Evolutionary conservation across 2,888 invertebrate genomes (phyloP).

Genomic region (Conistra vaccinii): DNA sequence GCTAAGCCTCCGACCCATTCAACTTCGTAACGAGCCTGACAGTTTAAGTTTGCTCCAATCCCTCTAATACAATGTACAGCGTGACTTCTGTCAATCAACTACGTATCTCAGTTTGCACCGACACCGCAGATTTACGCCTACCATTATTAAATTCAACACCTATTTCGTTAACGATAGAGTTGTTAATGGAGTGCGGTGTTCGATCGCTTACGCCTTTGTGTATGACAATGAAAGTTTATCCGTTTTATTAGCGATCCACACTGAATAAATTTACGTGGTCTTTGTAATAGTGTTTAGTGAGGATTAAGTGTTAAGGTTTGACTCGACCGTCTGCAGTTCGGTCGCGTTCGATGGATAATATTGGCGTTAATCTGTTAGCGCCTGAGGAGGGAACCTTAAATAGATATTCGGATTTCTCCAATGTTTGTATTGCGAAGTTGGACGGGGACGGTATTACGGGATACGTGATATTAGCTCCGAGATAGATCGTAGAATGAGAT

Average conservation of each 20-base stretch:
- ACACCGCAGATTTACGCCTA: slow-evolving; percentile 67
- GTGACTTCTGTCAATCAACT: slow-evolving; percentile 85
- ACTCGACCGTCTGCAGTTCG: slow-evolving; percentile 75
- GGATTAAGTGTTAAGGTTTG: slow-evolving; percentile 82
- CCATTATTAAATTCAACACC: slow-evolving; percentile 66
- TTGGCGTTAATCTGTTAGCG: slow-evolving; percentile 85
- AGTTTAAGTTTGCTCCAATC: slow-evolving; percentile 84
- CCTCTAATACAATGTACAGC: slow-evolving; percentile 79
- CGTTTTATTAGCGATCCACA: slow-evolving; percentile 84
- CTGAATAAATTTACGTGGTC: slow-evolving; percentile 85
- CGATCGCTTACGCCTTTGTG: slow-evolving; percentile 68
- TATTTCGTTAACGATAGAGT: slow-evolving; percentile 64
- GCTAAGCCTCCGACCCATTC: slow-evolving; percentile 81
- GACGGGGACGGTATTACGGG: slow-evolving; percentile 61
- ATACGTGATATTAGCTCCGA: slow-evolving; percentile 63
- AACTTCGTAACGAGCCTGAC: slow-evolving; percentile 84
- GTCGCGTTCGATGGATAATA: slow-evolving; percentile 81
- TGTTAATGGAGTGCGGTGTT: slow-evolving; percentile 53
- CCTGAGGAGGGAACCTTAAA: slow-evolving; percentile 85
- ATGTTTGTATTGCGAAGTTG: slow-evolving; percentile 75
- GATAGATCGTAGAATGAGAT: slow-evolving; percentile 50
- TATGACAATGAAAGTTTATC: slow-evolving; percentile 77
- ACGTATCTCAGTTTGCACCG: slow-evolving; percentile 77
- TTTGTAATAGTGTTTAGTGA: slow-evolving; percentile 86
- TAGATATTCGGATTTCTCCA: slow-evolving; percentile 79